A percentile compares a stretch with the other conserved stretches of the same genome.
phyloP scores from a whole-genome alignment of 2,113 vertebrate genomes.

The Psammodynastes pulverulentus region DNA sequence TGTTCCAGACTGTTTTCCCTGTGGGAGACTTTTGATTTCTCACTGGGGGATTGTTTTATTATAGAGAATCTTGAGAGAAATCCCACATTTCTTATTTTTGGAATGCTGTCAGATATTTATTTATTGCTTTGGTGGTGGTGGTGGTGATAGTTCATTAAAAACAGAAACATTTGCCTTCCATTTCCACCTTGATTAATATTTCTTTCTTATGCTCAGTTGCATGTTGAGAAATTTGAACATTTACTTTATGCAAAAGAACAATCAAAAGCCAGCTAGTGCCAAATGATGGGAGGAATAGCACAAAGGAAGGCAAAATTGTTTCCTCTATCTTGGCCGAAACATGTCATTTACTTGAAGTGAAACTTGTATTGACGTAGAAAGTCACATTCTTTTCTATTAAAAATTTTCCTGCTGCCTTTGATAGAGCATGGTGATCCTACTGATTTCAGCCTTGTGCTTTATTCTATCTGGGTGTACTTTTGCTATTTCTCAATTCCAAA shows the following conservation, averaged over 20 bases:
- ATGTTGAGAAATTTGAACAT: neutral
- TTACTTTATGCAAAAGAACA: neutral
- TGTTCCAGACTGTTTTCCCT: neutral
- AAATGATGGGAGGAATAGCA: neutral
- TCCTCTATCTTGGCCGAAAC: neutral
- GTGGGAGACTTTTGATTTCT: neutral
- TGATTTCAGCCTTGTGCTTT: neutral
- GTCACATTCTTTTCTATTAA: neutral
- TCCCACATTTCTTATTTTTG: neutral
- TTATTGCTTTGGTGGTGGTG: neutral
- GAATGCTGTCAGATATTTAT: neutral
- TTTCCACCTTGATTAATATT: neutral
- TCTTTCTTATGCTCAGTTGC: neutral
- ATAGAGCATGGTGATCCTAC: neutral
- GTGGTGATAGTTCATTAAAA: neutral
- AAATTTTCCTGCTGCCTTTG: neutral
- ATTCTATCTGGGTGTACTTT: neutral
- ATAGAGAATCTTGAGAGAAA: neutral
- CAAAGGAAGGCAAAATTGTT: neutral
- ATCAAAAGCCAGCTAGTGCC: neutral
- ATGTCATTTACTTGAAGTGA: neutral
- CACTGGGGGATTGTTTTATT: neutral
- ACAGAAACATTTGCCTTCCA: neutral
- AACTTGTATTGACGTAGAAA: neutral
- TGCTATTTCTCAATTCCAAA: neutral